A percentile compares a stretch with the other conserved stretches of the same genome.
These are phyloP conservation scores for Loris lydekkerianus DNA, from an alignment of 2,797 vertebrate genomes.

Conservation along the genomic window DNA sequence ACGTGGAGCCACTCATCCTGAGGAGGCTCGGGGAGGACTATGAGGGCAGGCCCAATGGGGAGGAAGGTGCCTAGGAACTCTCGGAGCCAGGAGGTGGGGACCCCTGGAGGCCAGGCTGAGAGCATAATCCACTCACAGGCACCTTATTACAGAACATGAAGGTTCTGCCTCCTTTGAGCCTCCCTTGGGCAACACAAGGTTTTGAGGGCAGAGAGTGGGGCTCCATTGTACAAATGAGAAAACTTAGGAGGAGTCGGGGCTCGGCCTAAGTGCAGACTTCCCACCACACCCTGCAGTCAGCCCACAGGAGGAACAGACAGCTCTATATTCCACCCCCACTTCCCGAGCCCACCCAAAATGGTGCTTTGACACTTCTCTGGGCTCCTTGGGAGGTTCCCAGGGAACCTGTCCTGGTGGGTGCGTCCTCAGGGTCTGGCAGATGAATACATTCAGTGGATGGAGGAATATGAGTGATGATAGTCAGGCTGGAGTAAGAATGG, in stretches of 20 bases:
- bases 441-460: background rate
- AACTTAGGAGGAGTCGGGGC: background rate
- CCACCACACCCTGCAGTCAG: background rate
- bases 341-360: background rate
- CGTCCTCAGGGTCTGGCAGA: background rate
- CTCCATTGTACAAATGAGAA: background rate
- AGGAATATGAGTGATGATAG: background rate
- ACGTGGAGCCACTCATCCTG: background rate
- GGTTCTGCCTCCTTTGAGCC: background rate
- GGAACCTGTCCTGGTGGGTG: background rate
- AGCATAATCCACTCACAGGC: background rate
- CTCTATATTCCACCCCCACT: fast-evolving
- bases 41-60: background rate
- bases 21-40: background rate
- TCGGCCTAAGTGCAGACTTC: background rate
- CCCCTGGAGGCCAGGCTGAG: background rate
- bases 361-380: background rate
- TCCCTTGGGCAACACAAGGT: background rate
- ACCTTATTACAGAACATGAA: background rate
- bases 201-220: no score
- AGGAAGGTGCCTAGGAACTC: background rate
- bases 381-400: background rate
- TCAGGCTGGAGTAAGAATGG: fast-evolving
- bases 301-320: background rate
- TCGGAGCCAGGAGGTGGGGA: background rate